Evolutionary conservation across 2,113 vertebrate species (phyloP).

Genomic region (Pluvialis apricaria): DNA sequence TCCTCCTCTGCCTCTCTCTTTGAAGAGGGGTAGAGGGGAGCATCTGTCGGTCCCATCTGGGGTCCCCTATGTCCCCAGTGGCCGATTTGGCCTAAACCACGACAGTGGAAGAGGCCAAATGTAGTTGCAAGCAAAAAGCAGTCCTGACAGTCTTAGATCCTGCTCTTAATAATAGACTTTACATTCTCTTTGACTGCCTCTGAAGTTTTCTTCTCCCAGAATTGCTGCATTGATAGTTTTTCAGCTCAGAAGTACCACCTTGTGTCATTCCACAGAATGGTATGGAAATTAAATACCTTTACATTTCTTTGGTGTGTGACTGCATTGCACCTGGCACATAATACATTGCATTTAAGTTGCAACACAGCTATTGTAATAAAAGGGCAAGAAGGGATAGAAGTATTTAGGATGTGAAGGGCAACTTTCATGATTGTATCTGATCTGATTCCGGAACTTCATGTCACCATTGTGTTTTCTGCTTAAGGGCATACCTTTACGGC

Average conservation of each 20-base stretch:
- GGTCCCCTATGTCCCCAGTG: too few relatives aligned
- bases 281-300: neutral
- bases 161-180: neutral
- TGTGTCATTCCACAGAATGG: neutral
- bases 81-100: too few relatives aligned
- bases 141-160: neutral
- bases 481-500: neutral
- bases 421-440: neutral
- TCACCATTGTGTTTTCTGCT: neutral
- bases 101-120: neutral
- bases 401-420: neutral
- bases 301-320: neutral
- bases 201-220: neutral
- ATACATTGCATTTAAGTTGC: neutral
- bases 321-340: neutral
- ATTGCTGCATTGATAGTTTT: neutral
- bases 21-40: too few relatives aligned
- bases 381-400: neutral
- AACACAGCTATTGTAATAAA: neutral
- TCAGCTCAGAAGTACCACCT: neutral
- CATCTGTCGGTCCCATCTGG: too few relatives aligned
- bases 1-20: too few relatives aligned
- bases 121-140: neutral
- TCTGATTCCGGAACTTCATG: neutral
- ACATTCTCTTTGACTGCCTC: neutral